Evolutionary conservation across 2,113 vertebrate genomes (phyloP).

Genomic region (Apus apus): DNA sequence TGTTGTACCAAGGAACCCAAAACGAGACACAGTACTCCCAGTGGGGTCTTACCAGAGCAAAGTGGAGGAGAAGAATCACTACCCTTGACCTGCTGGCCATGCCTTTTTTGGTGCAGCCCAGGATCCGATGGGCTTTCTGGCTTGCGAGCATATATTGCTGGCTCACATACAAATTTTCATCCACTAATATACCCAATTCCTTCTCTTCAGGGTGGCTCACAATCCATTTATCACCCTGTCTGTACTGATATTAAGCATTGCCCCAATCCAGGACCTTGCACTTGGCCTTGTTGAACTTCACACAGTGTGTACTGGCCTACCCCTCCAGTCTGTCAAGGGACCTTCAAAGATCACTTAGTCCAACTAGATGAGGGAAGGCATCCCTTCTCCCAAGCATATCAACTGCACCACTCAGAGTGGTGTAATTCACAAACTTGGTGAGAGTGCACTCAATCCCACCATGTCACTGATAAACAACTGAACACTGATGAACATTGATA

Average conservation of each 20-base stretch:
- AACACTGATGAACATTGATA: too few species aligned
- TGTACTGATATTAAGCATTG: background rate
- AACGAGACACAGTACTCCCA: background rate
- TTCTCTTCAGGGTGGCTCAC: background rate
- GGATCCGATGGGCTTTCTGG: background rate
- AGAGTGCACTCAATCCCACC: background rate
- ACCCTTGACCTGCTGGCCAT: background rate
- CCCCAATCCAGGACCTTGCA: background rate
- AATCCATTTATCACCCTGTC: background rate
- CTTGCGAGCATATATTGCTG: background rate
- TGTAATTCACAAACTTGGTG: background rate
- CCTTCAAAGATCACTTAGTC: background rate
- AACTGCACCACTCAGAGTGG: background rate
- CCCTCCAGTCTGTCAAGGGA: background rate
- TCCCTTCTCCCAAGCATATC: background rate
- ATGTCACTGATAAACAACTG: background rate
- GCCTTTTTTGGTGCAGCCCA: background rate
- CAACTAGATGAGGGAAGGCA: background rate
- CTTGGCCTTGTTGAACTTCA: background rate
- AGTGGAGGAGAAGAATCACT: background rate
- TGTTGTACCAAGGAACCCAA: too few species aligned
- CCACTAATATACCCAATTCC: background rate
- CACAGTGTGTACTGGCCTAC: accelerated
- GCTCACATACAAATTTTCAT: background rate
- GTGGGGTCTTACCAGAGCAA: background rate